Conservation (phyloP, 1,140 invertebrate genomes). For the Bombus turneri region DNA sequence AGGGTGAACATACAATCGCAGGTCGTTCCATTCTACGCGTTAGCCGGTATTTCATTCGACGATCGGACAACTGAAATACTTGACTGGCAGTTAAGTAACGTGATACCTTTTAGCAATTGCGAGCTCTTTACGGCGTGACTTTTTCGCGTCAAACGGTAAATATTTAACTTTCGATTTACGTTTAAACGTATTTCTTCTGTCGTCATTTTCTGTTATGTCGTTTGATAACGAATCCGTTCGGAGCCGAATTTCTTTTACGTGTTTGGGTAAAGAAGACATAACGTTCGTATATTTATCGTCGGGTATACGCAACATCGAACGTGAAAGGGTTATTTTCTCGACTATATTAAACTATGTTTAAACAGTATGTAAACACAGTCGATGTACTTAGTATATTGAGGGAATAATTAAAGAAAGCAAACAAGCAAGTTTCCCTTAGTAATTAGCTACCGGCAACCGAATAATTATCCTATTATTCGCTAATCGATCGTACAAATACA, state of each 20-base stretch:
- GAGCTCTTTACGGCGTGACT: neutral
- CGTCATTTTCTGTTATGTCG: neutral
- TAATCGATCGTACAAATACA: neutral
- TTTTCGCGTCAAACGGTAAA: neutral
- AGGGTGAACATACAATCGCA: conserved; percentile 14
- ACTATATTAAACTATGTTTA: neutral
- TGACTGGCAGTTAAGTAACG: neutral
- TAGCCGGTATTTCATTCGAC: neutral
- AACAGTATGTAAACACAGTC: neutral
- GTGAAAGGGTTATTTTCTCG: neutral
- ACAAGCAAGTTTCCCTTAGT: neutral
- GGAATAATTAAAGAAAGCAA: conserved; percentile 3
- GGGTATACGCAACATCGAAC: neutral
- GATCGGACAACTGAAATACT: neutral
- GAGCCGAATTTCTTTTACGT: too few relatives aligned
- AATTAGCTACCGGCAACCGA: neutral
- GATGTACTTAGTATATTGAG: neutral
- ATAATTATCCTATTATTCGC: conserved; percentile 2
- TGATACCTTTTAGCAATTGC: neutral
- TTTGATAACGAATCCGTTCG: too few relatives aligned
- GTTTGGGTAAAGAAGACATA: too few relatives aligned
- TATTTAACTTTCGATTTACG: neutral
- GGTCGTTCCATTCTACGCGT: neutral
- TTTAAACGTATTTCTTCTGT: neutral
- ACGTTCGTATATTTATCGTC: too few relatives aligned